phyloP scores from a whole-genome alignment of 2,888 invertebrate species.

The Drosophila heteroneura region DNA sequence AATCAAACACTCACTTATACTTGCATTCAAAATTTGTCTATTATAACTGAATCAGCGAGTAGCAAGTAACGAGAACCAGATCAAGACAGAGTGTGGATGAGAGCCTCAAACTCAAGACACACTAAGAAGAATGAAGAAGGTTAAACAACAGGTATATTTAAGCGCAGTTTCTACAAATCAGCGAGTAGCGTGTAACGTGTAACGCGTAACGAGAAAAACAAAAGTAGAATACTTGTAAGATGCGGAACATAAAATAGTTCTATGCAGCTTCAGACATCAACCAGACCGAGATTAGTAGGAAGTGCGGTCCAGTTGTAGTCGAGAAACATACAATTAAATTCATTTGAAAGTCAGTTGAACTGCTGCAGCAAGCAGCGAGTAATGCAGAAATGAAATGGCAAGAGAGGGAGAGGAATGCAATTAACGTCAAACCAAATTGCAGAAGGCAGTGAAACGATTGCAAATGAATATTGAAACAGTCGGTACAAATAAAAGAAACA shows the following conservation, averaged over 20 bases:
- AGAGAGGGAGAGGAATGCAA: background rate
- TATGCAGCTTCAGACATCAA: no score
- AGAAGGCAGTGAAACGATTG: constrained; percentile 1
- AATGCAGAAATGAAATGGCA: background rate
- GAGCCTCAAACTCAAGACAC: background rate
- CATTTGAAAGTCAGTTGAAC: background rate
- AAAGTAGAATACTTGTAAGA: background rate
- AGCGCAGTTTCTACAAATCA: background rate
- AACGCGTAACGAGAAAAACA: background rate
- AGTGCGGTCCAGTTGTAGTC: no score
- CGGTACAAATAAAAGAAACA: background rate
- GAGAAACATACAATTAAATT: background rate
- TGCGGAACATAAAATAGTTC: no score
- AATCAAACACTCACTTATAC: background rate
- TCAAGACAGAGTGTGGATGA: background rate
- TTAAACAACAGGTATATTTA: background rate
- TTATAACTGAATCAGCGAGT: background rate
- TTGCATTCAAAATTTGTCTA: background rate
- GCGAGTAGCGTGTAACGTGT: background rate
- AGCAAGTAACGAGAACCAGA: constrained; percentile 7
- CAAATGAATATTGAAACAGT: constrained; percentile 30
- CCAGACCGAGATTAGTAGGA: background rate
- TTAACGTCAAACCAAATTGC: constrained; percentile 3
- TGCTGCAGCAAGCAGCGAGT: background rate
- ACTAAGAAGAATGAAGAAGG: background rate